Evolutionary conservation across 2,797 vertebrate genomes (phyloP).

Genomic region (Ispidina lecontei): DNA sequence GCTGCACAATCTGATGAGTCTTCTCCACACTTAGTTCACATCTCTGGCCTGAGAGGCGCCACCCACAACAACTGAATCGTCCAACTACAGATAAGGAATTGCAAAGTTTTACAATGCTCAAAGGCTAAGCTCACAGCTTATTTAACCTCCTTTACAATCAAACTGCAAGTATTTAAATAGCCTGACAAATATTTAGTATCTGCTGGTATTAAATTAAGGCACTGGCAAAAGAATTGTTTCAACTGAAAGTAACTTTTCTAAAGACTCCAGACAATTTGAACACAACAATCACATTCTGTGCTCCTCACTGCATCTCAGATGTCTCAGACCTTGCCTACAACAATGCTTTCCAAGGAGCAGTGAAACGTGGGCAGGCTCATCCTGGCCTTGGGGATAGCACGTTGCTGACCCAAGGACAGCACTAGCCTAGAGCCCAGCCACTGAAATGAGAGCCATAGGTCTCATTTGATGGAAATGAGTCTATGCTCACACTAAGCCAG

Average conservation of each 20-base stretch:
- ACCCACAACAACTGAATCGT: not conserved
- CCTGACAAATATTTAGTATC: conserved; percentile 47
- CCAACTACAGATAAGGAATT: not conserved
- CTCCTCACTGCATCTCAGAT: not conserved
- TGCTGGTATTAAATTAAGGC: conserved; percentile 41
- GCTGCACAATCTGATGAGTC: not conserved
- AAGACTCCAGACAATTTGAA: not conserved
- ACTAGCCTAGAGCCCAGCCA: not conserved
- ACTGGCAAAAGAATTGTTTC: conserved; percentile 16
- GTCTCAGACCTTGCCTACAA: not conserved
- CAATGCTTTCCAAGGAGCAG: not conserved
- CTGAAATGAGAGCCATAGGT: not conserved
- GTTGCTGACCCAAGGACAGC: not conserved
- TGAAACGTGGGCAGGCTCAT: fast-evolving
- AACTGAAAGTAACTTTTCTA: conserved; percentile 25
- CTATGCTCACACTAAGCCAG: not conserved
- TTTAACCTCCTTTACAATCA: conserved; percentile 28
- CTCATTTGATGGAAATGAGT: not conserved
- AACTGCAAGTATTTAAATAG: conserved; percentile 33
- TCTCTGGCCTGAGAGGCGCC: not conserved
- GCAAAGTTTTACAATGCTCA: conserved; percentile 6
- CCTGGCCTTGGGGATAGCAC: not conserved
- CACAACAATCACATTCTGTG: not conserved
- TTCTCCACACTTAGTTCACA: not conserved
- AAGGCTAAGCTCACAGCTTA: conserved; percentile 2